Conservation (phyloP, 64 coral and sea anemone genomes). For the Porites australiensis region DNA sequence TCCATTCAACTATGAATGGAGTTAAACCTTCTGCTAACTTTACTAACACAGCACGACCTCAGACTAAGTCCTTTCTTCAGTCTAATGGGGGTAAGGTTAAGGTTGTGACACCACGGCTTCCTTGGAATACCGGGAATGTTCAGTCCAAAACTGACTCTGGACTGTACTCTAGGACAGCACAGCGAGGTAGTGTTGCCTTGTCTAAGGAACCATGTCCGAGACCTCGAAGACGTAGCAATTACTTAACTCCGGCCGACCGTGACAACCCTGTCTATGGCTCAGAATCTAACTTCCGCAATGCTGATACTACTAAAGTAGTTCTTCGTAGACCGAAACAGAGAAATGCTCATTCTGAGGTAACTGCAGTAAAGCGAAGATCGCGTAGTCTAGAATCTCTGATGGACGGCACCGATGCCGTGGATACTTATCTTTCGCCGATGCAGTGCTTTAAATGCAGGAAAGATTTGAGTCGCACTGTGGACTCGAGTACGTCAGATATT, state of each 20-base stretch:
- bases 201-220: slow-evolving; percentile 45
- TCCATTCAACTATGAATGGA: slow-evolving; percentile 48
- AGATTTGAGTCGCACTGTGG: slow-evolving; percentile 75
- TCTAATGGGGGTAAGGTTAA: slow-evolving; percentile 81
- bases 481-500: slow-evolving; percentile 73
- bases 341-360: slow-evolving; percentile 53
- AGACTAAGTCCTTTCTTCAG: slow-evolving; percentile 69
- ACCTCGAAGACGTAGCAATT: slow-evolving; percentile 49
- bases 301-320: slow-evolving; percentile 64
- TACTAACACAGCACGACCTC: slow-evolving; percentile 19
- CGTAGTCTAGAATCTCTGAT: slow-evolving; percentile 88
- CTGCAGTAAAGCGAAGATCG: slow-evolving; percentile 75
- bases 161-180: slow-evolving; percentile 19
- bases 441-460: slow-evolving; percentile 95
- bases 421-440: slow-evolving; percentile 74
- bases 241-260: slow-evolving; percentile 28
- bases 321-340: slow-evolving; percentile 72
- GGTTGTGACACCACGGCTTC: slow-evolving; percentile 84
- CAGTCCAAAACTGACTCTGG: slow-evolving; percentile 85
- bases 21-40: slow-evolving; percentile 40
- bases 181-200: slow-evolving; percentile 2
- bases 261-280: slow-evolving; percentile 40
- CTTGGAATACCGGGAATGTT: slow-evolving; percentile 84
- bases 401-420: slow-evolving; percentile 58
- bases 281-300: slow-evolving; percentile 10